Percentiles rank a stretch among this genome's conserved stretches.
These are phyloP conservation scores for Lissonota sp. DNA, from an alignment of 2,888 invertebrate species.

Conservation along the genomic window DNA sequence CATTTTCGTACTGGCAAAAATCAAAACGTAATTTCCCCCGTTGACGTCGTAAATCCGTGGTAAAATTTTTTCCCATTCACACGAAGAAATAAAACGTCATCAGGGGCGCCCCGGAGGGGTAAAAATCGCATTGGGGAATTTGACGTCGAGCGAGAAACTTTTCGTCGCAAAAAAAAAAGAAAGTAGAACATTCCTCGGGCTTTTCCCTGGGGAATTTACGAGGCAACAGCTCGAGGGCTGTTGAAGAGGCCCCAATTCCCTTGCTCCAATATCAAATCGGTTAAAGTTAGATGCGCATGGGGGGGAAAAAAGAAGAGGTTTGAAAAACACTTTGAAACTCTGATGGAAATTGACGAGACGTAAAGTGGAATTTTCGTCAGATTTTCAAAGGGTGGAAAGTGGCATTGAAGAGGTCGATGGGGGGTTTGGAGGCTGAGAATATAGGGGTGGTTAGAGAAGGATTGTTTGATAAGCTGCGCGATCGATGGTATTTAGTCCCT, in stretches of 20 bases:
- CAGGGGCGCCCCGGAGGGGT: not conserved
- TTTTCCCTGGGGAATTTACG: conserved; percentile 6
- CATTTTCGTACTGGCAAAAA: conserved; percentile 54
- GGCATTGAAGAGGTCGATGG: conserved; percentile 13
- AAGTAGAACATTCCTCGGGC: not conserved
- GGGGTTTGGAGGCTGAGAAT: not conserved
- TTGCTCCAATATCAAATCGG: conserved; percentile 27
- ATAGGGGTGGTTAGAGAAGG: not conserved
- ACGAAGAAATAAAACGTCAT: conserved; percentile 24
- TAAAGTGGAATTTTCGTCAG: conserved; percentile 50
- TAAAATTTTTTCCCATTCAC: not conserved
- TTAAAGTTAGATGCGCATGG: conserved; percentile 16
- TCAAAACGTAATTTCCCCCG: conserved; percentile 50
- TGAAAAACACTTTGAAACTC: conserved; percentile 41
- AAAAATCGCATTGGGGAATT: conserved; percentile 1
- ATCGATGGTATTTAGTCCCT: conserved; percentile 41
- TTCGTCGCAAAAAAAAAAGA: not conserved
- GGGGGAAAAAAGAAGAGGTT: conserved; percentile 3
- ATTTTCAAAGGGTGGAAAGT: conserved; percentile 23
- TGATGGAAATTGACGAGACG: conserved; percentile 40
- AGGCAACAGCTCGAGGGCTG: not conserved
- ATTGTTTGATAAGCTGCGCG: conserved; percentile 5
- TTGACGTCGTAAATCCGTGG: not conserved
- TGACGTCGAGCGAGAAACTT: conserved; percentile 20
- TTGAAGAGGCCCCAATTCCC: conserved; percentile 17